Base-by-base conservation (phyloP, 2,797 vertebrate species). In the Bufotes viridis region DNA sequence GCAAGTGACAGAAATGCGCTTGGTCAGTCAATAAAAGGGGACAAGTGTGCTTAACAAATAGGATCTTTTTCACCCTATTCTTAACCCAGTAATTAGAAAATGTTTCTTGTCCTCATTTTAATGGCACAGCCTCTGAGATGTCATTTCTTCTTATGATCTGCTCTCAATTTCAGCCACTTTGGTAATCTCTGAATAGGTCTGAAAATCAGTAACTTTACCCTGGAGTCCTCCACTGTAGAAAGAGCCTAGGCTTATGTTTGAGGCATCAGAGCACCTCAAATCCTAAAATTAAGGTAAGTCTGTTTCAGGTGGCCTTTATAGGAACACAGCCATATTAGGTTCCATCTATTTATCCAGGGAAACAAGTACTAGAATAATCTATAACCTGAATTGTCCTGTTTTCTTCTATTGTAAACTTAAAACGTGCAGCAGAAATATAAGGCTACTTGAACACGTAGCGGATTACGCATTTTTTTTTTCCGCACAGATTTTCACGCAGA, bases 41-140 rank as follows among this genome's bases (percentile, higher is more conserved):
- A 84, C 82, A 75, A 84, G 82, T 75, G 53, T 83, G 29, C 67
- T 24, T 49, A 42, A 61, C 82, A 60, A 58, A 74, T n/a, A 75
- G 49, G 67, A 29, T 22, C 51, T 8, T 29, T 53, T 34, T 72
- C 65, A 72, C 55, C 8, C 18, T 29, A 29, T 60, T 29, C 15
- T 84, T n/a, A 61, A n/a, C 57, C 13, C 29, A 17, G 70, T 58
- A 72, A 72, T 72, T 14, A 83, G 69, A 57, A 58, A 20, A 57
- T 57, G 53, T 22, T 72, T 14, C 65, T 69, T 20, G 22, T 55
- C 34, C 58, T 22, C 8, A 55, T 70, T 18, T 57, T 55, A 10
- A 22, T 34, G 51, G 26, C 42, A 10, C 14, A 65, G 22, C 8
- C 74, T 49, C 22, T 55, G 72, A 75, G 11, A 51, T 51, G 72